Percentiles rank a stretch among this genome's conserved stretches.
These are phyloP conservation scores for Salticus scenicus DNA, from an alignment of 2,888 invertebrate genomes.

Conservation along the genomic window DNA sequence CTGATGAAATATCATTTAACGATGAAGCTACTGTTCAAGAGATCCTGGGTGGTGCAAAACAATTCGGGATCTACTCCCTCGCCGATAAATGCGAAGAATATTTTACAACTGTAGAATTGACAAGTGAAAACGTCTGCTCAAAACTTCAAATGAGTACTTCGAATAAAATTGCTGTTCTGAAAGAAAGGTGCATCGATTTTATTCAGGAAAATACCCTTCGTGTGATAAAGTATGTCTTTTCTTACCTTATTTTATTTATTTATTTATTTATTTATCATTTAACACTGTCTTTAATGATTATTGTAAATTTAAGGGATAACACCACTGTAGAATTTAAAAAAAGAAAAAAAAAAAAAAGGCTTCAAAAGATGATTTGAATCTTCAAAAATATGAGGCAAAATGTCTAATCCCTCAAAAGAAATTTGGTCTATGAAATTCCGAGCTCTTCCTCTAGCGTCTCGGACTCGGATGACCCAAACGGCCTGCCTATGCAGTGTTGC, in stretches of 20 bases:
- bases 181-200: slow-evolving; percentile 24
- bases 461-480: no score
- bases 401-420: no score
- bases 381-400: no score
- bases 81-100: slow-evolving; percentile 22
- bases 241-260: neutral
- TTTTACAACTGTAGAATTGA: slow-evolving; percentile 29
- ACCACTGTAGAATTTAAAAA: no score
- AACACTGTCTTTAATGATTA: no score
- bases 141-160: slow-evolving; percentile 20
- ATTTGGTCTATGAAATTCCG: no score
- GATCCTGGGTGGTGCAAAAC: slow-evolving; percentile 20
- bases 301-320: no score
- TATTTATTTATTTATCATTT: no score
- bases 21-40: slow-evolving; percentile 17
- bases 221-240: slow-evolving; percentile 33
- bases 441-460: no score
- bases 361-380: no score
- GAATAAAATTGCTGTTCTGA: slow-evolving; percentile 26
- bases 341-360: no score
- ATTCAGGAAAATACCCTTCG: slow-evolving; percentile 42
- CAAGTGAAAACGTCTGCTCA: slow-evolving; percentile 16
- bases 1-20: slow-evolving; percentile 46
- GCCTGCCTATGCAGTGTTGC: no score
- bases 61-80: slow-evolving; percentile 18